These are phyloP conservation scores for Ephydatia muelleri DNA, from an alignment of 37 sponge, comb jelly and placozoan species.

Conservation along the genomic window DNA sequence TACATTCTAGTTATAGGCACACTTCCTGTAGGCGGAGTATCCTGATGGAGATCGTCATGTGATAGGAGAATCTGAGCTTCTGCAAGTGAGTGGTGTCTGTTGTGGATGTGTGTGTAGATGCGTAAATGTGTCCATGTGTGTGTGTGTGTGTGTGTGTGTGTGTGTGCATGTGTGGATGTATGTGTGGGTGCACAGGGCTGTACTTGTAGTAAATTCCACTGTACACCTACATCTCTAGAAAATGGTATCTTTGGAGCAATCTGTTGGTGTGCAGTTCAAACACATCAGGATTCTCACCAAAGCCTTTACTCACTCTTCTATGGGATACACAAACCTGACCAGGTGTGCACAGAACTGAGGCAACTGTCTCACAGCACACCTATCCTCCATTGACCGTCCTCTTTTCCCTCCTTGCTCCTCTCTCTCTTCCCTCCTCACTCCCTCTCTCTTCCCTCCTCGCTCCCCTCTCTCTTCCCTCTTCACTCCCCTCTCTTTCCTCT, in stretches of 20 bases:
- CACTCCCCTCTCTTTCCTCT: no score
- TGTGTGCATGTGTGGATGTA: background rate
- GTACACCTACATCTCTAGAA: constrained; percentile 17
- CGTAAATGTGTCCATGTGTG: background rate
- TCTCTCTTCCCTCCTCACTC: background rate
- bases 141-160: background rate
- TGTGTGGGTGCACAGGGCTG: background rate
- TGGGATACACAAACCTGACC: constrained; percentile 31
- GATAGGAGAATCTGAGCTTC: constrained; percentile 23
- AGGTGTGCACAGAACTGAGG: no score
- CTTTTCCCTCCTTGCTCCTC: background rate
- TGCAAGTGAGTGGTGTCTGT: constrained; percentile 38
- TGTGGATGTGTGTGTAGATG: background rate
- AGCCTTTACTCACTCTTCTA: constrained; percentile 77
- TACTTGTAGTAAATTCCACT: background rate
- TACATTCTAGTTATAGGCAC: background rate
- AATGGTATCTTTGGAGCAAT: constrained; percentile 44
- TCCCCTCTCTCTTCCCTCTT: background rate
- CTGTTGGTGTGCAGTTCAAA: constrained; percentile 55
- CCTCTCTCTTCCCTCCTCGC: background rate
- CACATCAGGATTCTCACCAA: constrained; percentile 68
- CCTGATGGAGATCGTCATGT: constrained; percentile 63
- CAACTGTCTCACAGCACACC: no score
- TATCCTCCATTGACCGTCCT: no score
- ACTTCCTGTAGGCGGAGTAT: constrained; percentile 27